Evolutionary conservation across 2,888 invertebrate genomes (phyloP), one percentile per base, ranked within the genome.

Genomic region (Agrochola macilenta): DNA sequence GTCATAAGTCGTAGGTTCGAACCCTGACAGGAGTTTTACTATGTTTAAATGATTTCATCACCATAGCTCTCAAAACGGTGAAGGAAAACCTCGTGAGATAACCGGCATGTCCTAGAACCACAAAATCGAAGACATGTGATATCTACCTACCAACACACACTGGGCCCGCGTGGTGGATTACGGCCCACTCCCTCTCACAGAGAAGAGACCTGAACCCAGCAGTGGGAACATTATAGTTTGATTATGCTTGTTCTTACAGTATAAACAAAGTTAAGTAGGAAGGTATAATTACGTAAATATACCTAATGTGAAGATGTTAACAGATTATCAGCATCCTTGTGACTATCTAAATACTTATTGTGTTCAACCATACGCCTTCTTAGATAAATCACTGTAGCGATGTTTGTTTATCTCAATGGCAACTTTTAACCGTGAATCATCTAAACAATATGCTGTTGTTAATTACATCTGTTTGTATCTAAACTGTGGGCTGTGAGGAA

Each of bases 381-480:
- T 84, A 84, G 78, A 85, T 84, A 81, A 87, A 84, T 82, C 73
- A 75, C 78, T 43, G 46, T 61, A 63, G 35, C 66, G 64, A 75
- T 87, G 78, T 84, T 82, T 82, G 87, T 84, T 82, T 68, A 77
- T 43, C 73, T 85, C 87, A 87, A 89, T 89, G 89, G 84, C 86
- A 87, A 75, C n/a, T 81, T 78, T 57, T 77, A 87, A 60, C 83
- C 83, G 74, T 85, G 85, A 88, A 79, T 88, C 86, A 88, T 82
- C 82, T 61, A 79, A 87, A 88, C 82, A 84, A 88, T 89, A 85
- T 81, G 74, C 43, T 69, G 77, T 80, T 87, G 73, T 80, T 83
- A 83, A 83, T 85, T 86, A 88, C 81, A 83, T 79, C 65, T 49
- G 74, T 74, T 79, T 81, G 73, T 68, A 84, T 79, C 61, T 74